These are phyloP conservation scores for Anhinga rufa DNA, from an alignment of 2,113 vertebrate species.

Conservation along the genomic window DNA sequence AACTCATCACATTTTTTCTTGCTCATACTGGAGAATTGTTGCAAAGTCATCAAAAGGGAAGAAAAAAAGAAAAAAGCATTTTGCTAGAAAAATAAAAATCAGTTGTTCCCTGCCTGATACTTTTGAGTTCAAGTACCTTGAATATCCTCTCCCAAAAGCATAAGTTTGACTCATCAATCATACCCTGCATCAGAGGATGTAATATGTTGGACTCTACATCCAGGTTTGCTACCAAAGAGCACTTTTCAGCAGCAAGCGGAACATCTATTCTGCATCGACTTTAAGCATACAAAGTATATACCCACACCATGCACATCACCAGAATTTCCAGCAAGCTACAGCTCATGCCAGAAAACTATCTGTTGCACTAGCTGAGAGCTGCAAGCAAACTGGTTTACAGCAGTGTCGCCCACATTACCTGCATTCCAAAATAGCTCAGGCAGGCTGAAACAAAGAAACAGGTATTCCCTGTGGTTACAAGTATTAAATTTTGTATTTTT, in stretches of 20 bases:
- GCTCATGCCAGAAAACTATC: neutral
- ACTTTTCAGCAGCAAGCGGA: neutral
- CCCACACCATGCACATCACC: neutral
- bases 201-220: neutral
- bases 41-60: neutral
- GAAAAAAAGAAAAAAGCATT: neutral
- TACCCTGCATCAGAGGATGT: neutral
- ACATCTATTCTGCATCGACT: neutral
- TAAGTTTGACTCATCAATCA: neutral
- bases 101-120: neutral
- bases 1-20: neutral
- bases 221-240: neutral
- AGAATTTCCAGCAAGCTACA: neutral
- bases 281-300: neutral
- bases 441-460: neutral
- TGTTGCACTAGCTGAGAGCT: neutral
- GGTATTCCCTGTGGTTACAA: neutral
- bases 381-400: neutral
- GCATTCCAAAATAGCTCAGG: neutral
- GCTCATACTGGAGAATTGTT: neutral
- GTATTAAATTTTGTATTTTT: neutral
- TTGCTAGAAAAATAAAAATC: neutral
- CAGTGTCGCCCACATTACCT: accelerated
- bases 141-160: neutral
- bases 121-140: neutral